phyloP scores from a whole-genome alignment of 2,888 invertebrate genomes.

The Melolontha melolontha region DNA sequence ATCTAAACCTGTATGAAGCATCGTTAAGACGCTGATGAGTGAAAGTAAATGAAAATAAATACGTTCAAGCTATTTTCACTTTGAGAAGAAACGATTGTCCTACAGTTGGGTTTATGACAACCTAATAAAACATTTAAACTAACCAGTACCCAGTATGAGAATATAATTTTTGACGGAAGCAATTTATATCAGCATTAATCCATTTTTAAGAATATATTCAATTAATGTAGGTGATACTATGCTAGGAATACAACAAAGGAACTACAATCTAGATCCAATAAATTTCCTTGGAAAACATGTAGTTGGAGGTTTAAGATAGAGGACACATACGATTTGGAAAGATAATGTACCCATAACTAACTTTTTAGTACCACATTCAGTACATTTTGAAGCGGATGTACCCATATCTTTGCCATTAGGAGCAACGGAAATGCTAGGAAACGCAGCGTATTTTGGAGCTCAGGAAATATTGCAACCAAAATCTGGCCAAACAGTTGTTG shows the following conservation, averaged over 20 bases:
- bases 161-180: conserved; percentile 77
- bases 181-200: conserved; percentile 78
- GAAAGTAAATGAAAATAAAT: too few species aligned
- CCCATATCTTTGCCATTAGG: conserved; percentile 74
- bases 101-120: too few species aligned
- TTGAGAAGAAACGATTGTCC: too few species aligned
- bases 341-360: conserved; percentile 72
- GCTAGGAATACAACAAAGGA: conserved; percentile 78
- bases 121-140: too few species aligned
- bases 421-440: conserved; percentile 77
- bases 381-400: conserved; percentile 72
- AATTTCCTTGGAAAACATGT: conserved; percentile 75
- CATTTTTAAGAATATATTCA: conserved; percentile 76
- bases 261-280: conserved; percentile 73
- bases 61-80: too few species aligned
- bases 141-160: too few species aligned
- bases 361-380: conserved; percentile 54
- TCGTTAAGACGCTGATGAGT: too few species aligned
- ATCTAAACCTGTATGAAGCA: too few species aligned
- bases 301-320: conserved; percentile 78
- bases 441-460: conserved; percentile 81
- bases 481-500: conserved; percentile 78
- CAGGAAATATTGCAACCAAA: conserved; percentile 78
- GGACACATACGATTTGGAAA: conserved; percentile 70
- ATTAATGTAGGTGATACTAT: conserved; percentile 72